Conservation (phyloP, 35 echinoderm and acorn worm species). For the Chiridota heheva region DNA sequence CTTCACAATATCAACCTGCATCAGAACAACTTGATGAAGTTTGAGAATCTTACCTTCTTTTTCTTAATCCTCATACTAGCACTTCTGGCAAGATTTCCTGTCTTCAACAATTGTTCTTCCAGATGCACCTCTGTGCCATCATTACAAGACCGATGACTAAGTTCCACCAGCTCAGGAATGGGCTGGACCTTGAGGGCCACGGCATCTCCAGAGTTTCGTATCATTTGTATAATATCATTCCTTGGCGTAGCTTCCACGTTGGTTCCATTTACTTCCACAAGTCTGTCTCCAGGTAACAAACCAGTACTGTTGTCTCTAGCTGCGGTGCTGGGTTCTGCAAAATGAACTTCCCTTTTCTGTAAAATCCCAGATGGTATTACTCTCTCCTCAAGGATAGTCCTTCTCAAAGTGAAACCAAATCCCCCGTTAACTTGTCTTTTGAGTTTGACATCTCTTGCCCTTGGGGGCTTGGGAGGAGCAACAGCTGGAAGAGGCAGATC, state of each 20-base stretch:
- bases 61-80: slow-evolving; percentile 76
- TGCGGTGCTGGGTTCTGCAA: slow-evolving; percentile 86
- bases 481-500: slow-evolving; percentile 75
- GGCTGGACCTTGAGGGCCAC: slow-evolving; percentile 94
- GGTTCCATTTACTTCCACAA: slow-evolving; percentile 87
- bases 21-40: too few relatives aligned
- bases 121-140: slow-evolving; percentile 84
- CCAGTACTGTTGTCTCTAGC: slow-evolving; percentile 87
- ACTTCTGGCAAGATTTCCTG: slow-evolving; percentile 73
- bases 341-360: slow-evolving; percentile 73
- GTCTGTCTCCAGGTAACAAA: slow-evolving; percentile 83
- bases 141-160: slow-evolving; percentile 77
- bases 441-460: slow-evolving; percentile 77
- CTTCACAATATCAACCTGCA: too few relatives aligned
- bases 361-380: slow-evolving; percentile 42
- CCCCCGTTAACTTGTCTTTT: slow-evolving; percentile 76
- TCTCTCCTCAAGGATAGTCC: slow-evolving; percentile 76
- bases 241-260: slow-evolving; percentile 80
- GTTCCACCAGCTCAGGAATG: slow-evolving; percentile 90
- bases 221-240: slow-evolving; percentile 82
- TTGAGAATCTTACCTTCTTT: slow-evolving; percentile 89
- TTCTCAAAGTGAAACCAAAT: slow-evolving; percentile 87
- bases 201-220: slow-evolving; percentile 72
- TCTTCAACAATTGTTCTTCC: slow-evolving; percentile 85
- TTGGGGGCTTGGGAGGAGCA: slow-evolving; percentile 75